Conservation (phyloP, 1,140 invertebrate species). For the Thalassaphorura encarpata region DNA sequence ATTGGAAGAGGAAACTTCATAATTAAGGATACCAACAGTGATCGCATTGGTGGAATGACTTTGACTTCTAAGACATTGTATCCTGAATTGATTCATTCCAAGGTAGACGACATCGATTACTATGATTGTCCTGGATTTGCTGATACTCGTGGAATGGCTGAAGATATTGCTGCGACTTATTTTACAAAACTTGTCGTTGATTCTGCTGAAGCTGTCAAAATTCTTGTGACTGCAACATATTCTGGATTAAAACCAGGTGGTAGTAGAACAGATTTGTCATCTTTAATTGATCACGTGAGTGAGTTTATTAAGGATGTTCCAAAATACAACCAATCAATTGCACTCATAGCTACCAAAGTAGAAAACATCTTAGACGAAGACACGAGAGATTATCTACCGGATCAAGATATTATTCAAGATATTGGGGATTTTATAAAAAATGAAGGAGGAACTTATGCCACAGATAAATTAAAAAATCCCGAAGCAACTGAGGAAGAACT, state of each 20-base stretch:
- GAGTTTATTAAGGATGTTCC: slow-evolving; percentile 15
- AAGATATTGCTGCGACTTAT: slow-evolving; percentile 25
- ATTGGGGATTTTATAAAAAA: not conserved
- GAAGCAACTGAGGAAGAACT: not conserved
- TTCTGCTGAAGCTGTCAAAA: slow-evolving; percentile 12
- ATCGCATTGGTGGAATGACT: not conserved
- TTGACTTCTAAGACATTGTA: slow-evolving; percentile 18
- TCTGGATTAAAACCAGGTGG: slow-evolving; percentile 11
- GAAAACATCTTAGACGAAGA: slow-evolving; percentile 4
- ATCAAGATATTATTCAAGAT: not conserved
- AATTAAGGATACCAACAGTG: not conserved
- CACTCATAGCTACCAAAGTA: slow-evolving; percentile 26
- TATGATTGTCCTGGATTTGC: slow-evolving; percentile 31
- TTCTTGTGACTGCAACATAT: slow-evolving; percentile 19
- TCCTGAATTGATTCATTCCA: slow-evolving; percentile 11
- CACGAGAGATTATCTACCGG: not conserved
- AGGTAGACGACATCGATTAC: not conserved
- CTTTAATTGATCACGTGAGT: slow-evolving; percentile 6
- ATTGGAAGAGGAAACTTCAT: not conserved
- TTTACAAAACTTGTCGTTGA: slow-evolving; percentile 22
- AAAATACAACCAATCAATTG: slow-evolving; percentile 15
- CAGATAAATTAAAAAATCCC: not conserved
- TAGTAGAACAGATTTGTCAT: slow-evolving; percentile 15
- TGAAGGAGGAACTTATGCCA: not conserved
- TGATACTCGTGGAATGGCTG: slow-evolving; percentile 16